Conservation (phyloP, 2,888 invertebrate genomes). For the Oegoconia quadripuncta region DNA sequence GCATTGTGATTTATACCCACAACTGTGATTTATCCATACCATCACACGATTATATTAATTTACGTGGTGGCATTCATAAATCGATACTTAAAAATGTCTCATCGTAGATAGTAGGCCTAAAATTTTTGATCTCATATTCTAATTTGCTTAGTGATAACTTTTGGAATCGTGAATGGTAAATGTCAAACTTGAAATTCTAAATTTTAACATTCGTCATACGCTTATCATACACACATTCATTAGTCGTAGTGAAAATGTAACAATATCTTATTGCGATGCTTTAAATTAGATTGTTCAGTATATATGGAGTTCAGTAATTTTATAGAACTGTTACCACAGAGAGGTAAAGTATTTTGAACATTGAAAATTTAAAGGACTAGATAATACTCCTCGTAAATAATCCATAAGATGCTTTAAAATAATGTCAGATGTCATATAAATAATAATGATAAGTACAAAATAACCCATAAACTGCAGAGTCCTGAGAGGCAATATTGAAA, state of each 20-base stretch:
- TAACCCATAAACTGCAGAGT: conserved; percentile 59
- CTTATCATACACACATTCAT: conserved; percentile 59
- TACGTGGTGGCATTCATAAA: conserved; percentile 71
- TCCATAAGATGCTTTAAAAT: conserved; percentile 52
- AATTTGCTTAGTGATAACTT: conserved; percentile 76
- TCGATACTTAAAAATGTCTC: conserved; percentile 71
- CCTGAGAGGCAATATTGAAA: conserved; percentile 66
- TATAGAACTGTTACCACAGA: conserved; percentile 62
- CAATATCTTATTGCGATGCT: conserved; percentile 79
- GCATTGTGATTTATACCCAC: conserved; percentile 72
- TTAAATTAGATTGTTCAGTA: conserved; percentile 74
- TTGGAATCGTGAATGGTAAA: conserved; percentile 68
- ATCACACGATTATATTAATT: conserved; percentile 63
- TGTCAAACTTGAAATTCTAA: conserved; percentile 72
- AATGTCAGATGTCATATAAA: conserved; percentile 52
- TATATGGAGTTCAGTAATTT: conserved; percentile 68
- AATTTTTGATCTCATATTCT: conserved; percentile 79
- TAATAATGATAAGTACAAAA: conserved; percentile 60
- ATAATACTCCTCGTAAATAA: conserved; percentile 51
- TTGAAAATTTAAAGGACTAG: conserved; percentile 50
- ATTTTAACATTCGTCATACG: conserved; percentile 63
- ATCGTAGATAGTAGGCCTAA: conserved; percentile 78
- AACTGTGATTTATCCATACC: conserved; percentile 75
- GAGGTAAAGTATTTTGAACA: conserved; percentile 60
- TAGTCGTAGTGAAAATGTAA: conserved; percentile 72